These are phyloP conservation scores for Callocephalon fimbriatum DNA, from an alignment of 2,113 vertebrate genomes.

Conservation along the genomic window DNA sequence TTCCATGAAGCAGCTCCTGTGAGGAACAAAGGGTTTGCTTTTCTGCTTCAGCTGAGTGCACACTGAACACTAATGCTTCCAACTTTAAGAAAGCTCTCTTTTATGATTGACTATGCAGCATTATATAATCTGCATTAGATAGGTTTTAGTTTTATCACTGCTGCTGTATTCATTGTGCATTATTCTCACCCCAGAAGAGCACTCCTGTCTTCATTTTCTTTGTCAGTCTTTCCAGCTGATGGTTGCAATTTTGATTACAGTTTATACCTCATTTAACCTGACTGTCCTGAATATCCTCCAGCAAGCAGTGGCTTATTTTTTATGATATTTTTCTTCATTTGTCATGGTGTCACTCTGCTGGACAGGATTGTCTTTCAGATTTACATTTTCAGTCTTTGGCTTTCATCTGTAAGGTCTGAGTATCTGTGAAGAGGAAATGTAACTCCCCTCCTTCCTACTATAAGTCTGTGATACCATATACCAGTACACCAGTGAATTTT, in stretches of 20 bases:
- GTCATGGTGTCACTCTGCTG: not conserved
- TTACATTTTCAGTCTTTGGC: not conserved
- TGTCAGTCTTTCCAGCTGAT: not conserved
- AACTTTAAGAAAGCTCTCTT: not conserved
- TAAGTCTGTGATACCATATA: not conserved
- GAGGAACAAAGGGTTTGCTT: not conserved
- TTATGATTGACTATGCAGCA: not conserved
- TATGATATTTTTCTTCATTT: not conserved
- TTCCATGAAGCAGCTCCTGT: not conserved
- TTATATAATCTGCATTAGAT: slow-evolving; percentile 36
- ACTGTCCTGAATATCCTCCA: slow-evolving; percentile 1
- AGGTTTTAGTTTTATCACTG: not conserved
- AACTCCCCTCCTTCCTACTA: not conserved
- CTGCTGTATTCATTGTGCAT: not conserved
- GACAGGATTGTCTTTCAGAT: not conserved
- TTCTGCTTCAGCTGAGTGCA: not conserved
- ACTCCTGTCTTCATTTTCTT: not conserved
- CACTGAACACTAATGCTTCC: not conserved
- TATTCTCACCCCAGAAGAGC: slow-evolving; percentile 5
- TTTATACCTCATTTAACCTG: slow-evolving; percentile 27
- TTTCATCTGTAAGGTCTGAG: not conserved
- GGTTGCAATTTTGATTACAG: not conserved
- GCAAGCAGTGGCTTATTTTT: not conserved
- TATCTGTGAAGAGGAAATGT: not conserved
- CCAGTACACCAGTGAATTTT: not conserved